Conservation (phyloP, 2,888 invertebrate genomes). For the Candidula unifasciata region DNA sequence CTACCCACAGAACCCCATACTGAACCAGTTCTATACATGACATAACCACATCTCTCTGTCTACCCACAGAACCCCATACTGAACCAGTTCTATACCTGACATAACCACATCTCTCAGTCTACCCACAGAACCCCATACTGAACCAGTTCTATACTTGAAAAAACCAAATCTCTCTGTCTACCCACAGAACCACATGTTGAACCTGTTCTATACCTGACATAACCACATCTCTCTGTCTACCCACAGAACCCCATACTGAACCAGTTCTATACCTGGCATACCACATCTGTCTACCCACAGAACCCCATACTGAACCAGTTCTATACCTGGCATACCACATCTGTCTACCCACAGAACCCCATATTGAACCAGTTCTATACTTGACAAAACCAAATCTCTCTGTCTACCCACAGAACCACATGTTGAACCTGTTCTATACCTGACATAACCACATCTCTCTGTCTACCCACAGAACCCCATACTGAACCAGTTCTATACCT, state of each 20-base stretch:
- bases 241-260: constrained; percentile 74
- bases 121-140: constrained; percentile 73
- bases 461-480: constrained; percentile 71
- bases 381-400: no score
- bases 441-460: not conserved
- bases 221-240: constrained; percentile 13
- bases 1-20: constrained; percentile 71
- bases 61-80: constrained; percentile 73
- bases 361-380: constrained; percentile 72
- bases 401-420: constrained; percentile 69
- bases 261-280: constrained; percentile 68
- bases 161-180: constrained; percentile 15
- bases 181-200: constrained; percentile 73
- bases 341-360: constrained; percentile 67
- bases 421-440: constrained; percentile 71
- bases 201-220: constrained; percentile 72
- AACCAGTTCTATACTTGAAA: constrained; percentile 71
- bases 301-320: constrained; percentile 74
- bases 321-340: constrained; percentile 53
- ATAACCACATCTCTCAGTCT: constrained; percentile 10
- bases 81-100: constrained; percentile 70
- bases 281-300: constrained; percentile 60
- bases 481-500: constrained; percentile 70
- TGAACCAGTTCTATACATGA: constrained; percentile 71
- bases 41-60: constrained; percentile 11